phyloP scores from a whole-genome alignment of 2,113 vertebrate genomes.

The Psilopsiagon aurifrons region DNA sequence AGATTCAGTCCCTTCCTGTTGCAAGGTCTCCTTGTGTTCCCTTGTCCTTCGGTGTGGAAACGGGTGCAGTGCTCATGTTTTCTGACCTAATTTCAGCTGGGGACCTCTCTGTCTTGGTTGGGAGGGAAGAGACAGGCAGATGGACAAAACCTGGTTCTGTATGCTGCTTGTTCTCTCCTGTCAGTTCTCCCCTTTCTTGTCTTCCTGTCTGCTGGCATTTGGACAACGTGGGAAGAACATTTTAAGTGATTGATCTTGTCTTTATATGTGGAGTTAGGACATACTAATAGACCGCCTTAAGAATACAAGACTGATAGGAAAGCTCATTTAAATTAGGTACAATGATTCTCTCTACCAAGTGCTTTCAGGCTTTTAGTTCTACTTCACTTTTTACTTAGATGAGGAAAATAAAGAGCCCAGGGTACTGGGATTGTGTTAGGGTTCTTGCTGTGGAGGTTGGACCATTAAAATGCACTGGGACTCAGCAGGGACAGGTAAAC shows the following conservation, averaged over 20 bases:
- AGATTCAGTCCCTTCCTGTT: neutral
- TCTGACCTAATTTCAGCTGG: neutral
- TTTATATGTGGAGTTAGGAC: neutral
- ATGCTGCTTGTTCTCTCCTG: neutral
- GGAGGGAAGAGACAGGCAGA: neutral
- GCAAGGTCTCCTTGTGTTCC: neutral
- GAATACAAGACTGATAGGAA: neutral
- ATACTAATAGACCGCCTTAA: neutral
- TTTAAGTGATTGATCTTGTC: neutral
- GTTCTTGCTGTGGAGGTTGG: neutral
- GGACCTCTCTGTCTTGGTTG: neutral
- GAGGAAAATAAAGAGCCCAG: neutral
- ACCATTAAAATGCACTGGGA: neutral
- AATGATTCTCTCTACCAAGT: accelerated
- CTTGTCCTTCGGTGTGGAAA: neutral
- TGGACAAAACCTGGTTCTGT: neutral
- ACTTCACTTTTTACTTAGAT: neutral
- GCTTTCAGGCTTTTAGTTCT: neutral
- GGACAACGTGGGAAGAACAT: neutral
- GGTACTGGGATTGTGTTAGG: neutral
- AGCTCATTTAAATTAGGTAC: neutral
- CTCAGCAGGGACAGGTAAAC: neutral
- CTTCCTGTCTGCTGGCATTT: neutral
- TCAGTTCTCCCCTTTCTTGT: neutral
- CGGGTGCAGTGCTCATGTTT: neutral